Base-by-base conservation (phyloP, 2,797 vertebrate species). In the Melopsittacus undulatus region DNA sequence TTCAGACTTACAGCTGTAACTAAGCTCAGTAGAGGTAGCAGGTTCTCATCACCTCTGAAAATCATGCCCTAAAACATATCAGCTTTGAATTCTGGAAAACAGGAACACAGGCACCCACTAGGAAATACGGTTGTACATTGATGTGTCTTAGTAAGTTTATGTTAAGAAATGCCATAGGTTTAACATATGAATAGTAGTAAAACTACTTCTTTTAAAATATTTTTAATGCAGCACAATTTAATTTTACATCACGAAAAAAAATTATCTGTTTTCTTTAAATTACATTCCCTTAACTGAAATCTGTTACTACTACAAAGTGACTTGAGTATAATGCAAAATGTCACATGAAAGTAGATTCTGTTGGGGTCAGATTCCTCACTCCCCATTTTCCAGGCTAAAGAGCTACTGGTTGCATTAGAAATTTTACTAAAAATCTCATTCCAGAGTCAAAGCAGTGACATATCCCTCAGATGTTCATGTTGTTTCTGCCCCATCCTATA, bases 21-120 rank as follows among this genome's bases (percentile, higher is more conserved):
- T 26, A 70, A 45, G n/a, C 15, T 77, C 48, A 63, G 38, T 13
- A 73, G 62, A 89, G 17, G 62, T 30, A 86, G 36, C 3, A 64
- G 49, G 61, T 14, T 77, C 36, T 70, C 61, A 85, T 17, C 51
- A 67, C 14, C 20, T 80, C 68, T 80, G n/a, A 85, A 92, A 95
- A 48, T 18, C n/a, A 80, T 15, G 7, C 16, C n/a, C 46, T 54
- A 59, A 46, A 76, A 62, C 22, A 27, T 73, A 79, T 45, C 29
- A 89, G n/a, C 49, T 32, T n/a, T 56, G 67, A 76, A 36, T 32
- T 79, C n/a, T 23, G 61, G 70, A 79, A 92, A 85, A 74, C 5
- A 13, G 32, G 10, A 90, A 56, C n/a, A 68, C 19, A 32, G 45
- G 7, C 32, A 82, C 52, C 59, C 7, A 3, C 10, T 69, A 16